Conservation (phyloP, 2,888 invertebrate species). For the Limnephilus rhombicus region DNA sequence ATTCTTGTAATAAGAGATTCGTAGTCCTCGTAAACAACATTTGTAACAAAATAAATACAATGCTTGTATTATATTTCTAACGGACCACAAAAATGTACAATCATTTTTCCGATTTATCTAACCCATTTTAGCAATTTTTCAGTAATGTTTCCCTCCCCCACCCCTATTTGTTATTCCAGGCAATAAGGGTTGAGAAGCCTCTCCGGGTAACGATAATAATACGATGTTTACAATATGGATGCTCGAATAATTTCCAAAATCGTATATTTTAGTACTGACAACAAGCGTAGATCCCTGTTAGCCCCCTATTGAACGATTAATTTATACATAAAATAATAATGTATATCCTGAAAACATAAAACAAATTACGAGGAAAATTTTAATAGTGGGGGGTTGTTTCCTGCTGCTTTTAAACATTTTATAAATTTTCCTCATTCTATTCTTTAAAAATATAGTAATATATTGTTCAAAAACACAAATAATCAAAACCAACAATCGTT, state of each 20-base stretch:
- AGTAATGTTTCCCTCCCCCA: neutral
- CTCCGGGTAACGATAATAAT: neutral
- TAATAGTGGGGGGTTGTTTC: neutral
- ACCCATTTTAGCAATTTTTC: neutral
- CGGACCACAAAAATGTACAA: neutral
- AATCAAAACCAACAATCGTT: neutral
- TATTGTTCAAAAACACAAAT: neutral
- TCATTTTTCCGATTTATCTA: neutral
- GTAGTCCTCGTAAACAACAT: neutral
- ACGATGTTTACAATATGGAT: constrained; percentile 20
- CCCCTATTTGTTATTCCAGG: neutral
- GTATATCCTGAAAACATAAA: constrained; percentile 3
- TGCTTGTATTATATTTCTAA: neutral
- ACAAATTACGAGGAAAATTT: neutral
- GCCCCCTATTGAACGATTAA: neutral
- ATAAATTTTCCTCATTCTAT: neutral
- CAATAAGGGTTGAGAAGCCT: neutral
- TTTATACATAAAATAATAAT: constrained; percentile 5
- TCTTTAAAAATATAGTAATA: neutral
- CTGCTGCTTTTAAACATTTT: neutral
- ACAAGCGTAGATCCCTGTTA: neutral
- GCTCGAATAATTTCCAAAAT: constrained; percentile 15
- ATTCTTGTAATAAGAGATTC: too few relatives aligned
- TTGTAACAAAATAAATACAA: neutral
- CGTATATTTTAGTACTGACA: neutral